Evolutionary conservation across 2,888 invertebrate genomes (phyloP), one percentile per base, ranked within the genome.

Genomic region (Platerodrilus igneus): DNA sequence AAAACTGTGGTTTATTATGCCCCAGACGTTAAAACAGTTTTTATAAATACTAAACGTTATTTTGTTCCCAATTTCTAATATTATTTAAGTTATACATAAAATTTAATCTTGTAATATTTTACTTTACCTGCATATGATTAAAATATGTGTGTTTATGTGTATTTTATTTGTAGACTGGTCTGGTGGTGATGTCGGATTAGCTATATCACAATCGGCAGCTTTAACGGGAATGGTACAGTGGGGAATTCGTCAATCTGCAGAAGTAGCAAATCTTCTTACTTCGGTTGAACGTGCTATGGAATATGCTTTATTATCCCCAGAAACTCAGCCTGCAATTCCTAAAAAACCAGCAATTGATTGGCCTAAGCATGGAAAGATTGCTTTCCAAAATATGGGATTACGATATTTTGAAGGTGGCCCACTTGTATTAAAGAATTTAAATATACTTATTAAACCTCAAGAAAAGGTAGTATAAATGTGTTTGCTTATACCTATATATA

Each of bases 211-310:
- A 64, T 74, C 77, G 37, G 74, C 76, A 52, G 73, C 70, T 6
- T 59, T 81, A 47, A 77, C 78, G 2, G 72, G 75, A 13, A 72
- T 83, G 70, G 68, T 79, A 1, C 78, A 78, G 57, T 91, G 88
- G 81, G 88, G 86, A 1, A 84, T 91, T 62, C 71, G 89, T 20
- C 90, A 90, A 70, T 77, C 86, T 43, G 87, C 90, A 0, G 90
- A 91, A 68, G 79, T 83, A 37, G 73, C 82, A 4, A 86, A 84
- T 41, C 83, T 83, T 55, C 75, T 86, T 61, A 84, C 82, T 62
- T 81, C 84, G 2, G 91, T 92, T 0, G 92, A 93, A 69, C 72
- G 93, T 50, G 81, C 92, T 0, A 63, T 89, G 6, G 88, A 91
- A 58, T 93, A 93, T 65, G 78, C 81, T 1, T 69, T 75, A 13